These are phyloP conservation scores for Stenchaetothrips biformis DNA, from an alignment of 2,888 invertebrate species.

Conservation along the genomic window DNA sequence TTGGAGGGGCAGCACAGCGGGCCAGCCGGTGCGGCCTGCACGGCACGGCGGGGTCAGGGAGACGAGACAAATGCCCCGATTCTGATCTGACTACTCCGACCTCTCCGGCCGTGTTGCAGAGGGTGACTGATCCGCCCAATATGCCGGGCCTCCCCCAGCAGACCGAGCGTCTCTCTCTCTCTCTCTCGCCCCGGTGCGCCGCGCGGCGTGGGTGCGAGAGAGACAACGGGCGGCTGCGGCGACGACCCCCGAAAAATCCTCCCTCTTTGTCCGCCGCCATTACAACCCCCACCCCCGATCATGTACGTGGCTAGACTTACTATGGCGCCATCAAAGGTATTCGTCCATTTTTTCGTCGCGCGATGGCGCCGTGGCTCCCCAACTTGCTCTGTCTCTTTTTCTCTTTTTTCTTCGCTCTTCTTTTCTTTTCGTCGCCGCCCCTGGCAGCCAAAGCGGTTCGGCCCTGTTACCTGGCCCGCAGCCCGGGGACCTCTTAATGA, in stretches of 20 bases:
- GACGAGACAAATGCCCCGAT: too few species aligned
- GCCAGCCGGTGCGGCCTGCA: too few species aligned
- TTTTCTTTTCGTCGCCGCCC: background rate
- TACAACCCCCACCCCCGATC: conserved; percentile 8
- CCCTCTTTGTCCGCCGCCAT: background rate
- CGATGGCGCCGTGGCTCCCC: background rate
- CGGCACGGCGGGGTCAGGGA: too few species aligned
- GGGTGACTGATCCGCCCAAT: background rate
- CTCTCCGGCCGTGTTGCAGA: too few species aligned
- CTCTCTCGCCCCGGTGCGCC: background rate
- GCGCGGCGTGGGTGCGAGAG: too few species aligned
- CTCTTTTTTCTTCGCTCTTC: background rate
- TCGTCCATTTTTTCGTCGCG: conserved; percentile 22
- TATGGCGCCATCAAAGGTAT: conserved; percentile 23
- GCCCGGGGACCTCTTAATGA: background rate
- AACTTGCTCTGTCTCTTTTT: background rate
- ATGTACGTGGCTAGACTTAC: conserved; percentile 23
- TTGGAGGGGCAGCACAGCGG: too few species aligned
- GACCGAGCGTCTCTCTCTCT: background rate
- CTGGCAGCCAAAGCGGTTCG: conserved; percentile 7
- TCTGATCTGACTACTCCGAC: too few species aligned
- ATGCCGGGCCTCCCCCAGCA: conserved; percentile 1
- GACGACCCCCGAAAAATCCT: background rate
- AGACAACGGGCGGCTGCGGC: too few species aligned
- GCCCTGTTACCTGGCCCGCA: background rate